phyloP scores from a whole-genome alignment of 2,888 invertebrate species.

The Mystacides longicornis region DNA sequence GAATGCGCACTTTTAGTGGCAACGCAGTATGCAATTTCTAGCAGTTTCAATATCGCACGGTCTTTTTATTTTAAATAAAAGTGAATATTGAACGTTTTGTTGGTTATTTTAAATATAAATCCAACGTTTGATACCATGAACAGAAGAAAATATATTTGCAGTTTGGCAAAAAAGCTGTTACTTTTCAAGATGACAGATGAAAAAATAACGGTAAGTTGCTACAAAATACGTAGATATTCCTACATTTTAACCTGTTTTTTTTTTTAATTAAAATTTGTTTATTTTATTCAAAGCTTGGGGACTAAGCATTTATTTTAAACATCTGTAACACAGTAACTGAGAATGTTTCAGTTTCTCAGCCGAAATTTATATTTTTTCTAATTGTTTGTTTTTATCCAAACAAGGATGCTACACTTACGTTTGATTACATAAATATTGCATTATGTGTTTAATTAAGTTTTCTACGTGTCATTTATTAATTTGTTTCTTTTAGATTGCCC shows the following conservation, averaged over 20 bases:
- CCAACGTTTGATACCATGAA: no score
- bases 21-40: background rate
- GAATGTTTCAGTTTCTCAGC: background rate
- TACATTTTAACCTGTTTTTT: background rate
- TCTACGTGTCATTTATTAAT: background rate
- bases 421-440: background rate
- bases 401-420: background rate
- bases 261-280: background rate
- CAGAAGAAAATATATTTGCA: no score
- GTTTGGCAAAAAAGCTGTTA: background rate
- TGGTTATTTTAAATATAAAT: background rate
- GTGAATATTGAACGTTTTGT: background rate
- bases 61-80: background rate
- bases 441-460: background rate
- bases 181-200: background rate
- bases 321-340: background rate
- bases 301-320: background rate
- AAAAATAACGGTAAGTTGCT: background rate
- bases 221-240: background rate
- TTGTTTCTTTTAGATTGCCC: background rate
- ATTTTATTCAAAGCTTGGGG: background rate
- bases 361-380: background rate
- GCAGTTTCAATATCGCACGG: background rate
- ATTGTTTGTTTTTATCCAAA: background rate
- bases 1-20: background rate